A percentile compares a stretch with the other conserved stretches of the same genome.
These are phyloP conservation scores for Keiferia lycopersicella DNA, from an alignment of 2,888 invertebrate species.

Conservation along the genomic window DNA sequence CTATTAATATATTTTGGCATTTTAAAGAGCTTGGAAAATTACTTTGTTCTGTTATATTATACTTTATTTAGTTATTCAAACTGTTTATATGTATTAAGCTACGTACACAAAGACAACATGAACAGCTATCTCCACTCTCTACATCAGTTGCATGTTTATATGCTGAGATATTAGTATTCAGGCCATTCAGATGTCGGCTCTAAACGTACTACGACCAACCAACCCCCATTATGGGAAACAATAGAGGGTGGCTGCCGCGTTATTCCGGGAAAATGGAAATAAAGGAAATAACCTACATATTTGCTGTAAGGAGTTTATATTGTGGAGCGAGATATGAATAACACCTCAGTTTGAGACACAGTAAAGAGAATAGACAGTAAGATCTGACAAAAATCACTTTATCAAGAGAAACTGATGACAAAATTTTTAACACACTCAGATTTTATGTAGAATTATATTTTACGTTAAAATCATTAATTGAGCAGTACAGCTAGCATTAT, in stretches of 20 bases:
- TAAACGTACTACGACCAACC: conserved; percentile 36
- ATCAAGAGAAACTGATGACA: too few species aligned
- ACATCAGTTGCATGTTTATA: conserved; percentile 42
- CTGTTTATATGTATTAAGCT: too few species aligned
- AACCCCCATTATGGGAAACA: conserved; percentile 42
- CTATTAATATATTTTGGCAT: too few species aligned
- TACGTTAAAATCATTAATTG: too few species aligned
- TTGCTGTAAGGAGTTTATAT: conserved; percentile 37
- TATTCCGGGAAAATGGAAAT: conserved; percentile 40
- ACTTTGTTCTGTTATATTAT: too few species aligned
- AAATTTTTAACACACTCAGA: too few species aligned
- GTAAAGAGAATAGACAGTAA: too few species aligned
- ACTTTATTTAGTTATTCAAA: too few species aligned
- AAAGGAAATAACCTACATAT: conserved; percentile 36
- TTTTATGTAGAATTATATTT: too few species aligned
- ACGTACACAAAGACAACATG: not conserved
- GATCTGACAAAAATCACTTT: too few species aligned
- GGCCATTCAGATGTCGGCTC: conserved; percentile 43
- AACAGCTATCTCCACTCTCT: not conserved
- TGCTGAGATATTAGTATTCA: conserved; percentile 50
- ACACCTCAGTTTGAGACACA: conserved; percentile 21
- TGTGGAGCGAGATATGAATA: conserved; percentile 35
- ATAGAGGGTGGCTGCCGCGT: conserved; percentile 36
- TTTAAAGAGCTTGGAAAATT: too few species aligned
- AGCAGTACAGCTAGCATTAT: too few species aligned